A percentile compares a stretch with the other conserved stretches of the same genome.
These are phyloP conservation scores for Arge pagana DNA, from an alignment of 2,888 invertebrate genomes.

Conservation along the genomic window DNA sequence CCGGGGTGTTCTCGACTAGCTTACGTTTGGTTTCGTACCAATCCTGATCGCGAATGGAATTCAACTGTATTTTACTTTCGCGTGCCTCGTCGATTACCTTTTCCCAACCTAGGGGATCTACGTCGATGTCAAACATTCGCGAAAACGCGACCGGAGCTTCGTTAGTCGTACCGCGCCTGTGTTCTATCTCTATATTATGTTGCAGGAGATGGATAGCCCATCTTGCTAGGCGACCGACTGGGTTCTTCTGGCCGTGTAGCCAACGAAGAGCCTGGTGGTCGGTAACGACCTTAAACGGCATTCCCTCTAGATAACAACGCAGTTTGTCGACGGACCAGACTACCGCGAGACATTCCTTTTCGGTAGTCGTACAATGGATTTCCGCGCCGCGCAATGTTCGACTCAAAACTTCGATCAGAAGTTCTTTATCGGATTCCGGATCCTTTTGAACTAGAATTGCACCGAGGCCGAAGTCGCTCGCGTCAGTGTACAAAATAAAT, in stretches of 20 bases:
- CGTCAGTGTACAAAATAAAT: conserved; percentile 25
- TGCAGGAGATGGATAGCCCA: conserved; percentile 26
- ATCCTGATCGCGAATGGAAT: neutral
- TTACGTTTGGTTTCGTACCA: neutral
- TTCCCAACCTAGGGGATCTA: conserved; percentile 15
- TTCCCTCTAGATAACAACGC: conserved; percentile 23
- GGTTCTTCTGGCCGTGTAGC: conserved; percentile 12
- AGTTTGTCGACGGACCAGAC: conserved; percentile 26
- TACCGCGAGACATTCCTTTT: conserved; percentile 21
- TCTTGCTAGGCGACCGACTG: conserved; percentile 24
- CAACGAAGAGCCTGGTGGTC: conserved; percentile 26
- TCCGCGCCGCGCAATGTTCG: conserved; percentile 27
- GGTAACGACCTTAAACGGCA: conserved; percentile 24
- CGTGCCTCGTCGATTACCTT: conserved; percentile 3
- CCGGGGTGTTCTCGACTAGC: neutral
- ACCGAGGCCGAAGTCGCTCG: conserved; percentile 28
- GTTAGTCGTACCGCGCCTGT: conserved; percentile 25
- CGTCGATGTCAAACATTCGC: conserved; percentile 19
- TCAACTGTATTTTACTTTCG: neutral
- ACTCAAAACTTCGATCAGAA: conserved; percentile 25
- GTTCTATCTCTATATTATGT: conserved; percentile 20
- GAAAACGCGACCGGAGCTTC: conserved; percentile 27
- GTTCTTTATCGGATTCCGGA: conserved; percentile 3
- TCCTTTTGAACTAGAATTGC: conserved; percentile 27
- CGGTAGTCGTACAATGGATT: conserved; percentile 7